A percentile compares a stretch with the other conserved stretches of the same genome.
Evolutionary conservation across 2,888 invertebrate genomes (phyloP).

Genomic region (Eudasyphora cyanicolor): DNA sequence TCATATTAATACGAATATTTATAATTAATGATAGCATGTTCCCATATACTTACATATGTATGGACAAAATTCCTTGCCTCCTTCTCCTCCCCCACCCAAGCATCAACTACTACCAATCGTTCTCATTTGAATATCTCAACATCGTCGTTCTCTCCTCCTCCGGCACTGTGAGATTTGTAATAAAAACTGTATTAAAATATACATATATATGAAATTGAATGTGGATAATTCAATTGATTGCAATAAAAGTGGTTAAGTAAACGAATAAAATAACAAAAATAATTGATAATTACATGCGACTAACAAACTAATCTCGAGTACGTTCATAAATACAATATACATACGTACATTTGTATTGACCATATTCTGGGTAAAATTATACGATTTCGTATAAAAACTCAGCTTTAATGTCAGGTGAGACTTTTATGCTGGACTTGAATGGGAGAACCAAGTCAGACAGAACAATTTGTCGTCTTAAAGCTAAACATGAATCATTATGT

Average conservation of each 20-base stretch:
- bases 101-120: too few species aligned
- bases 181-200: not conserved
- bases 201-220: not conserved
- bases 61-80: slow-evolving; percentile 34
- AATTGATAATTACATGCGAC: slow-evolving; percentile 5
- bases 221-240: slow-evolving; percentile 7
- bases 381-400: not conserved
- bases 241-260: not conserved
- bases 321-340: too few species aligned
- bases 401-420: not conserved
- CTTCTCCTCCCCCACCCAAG: not conserved
- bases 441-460: not conserved
- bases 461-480: slow-evolving; percentile 58
- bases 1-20: slow-evolving; percentile 46
- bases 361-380: not conserved
- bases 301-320: not conserved
- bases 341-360: too few species aligned
- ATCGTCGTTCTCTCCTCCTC: not conserved
- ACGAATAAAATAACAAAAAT: slow-evolving; percentile 4
- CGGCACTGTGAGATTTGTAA: not conserved
- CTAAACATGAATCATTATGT: slow-evolving; percentile 51
- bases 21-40: slow-evolving; percentile 60
- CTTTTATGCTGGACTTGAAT: not conserved
- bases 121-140: slow-evolving; percentile 42
- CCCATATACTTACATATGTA: slow-evolving; percentile 2